Evolutionary conservation across 2,888 invertebrate genomes (phyloP).

Genomic region (Steinernema carpocapsae): DNA sequence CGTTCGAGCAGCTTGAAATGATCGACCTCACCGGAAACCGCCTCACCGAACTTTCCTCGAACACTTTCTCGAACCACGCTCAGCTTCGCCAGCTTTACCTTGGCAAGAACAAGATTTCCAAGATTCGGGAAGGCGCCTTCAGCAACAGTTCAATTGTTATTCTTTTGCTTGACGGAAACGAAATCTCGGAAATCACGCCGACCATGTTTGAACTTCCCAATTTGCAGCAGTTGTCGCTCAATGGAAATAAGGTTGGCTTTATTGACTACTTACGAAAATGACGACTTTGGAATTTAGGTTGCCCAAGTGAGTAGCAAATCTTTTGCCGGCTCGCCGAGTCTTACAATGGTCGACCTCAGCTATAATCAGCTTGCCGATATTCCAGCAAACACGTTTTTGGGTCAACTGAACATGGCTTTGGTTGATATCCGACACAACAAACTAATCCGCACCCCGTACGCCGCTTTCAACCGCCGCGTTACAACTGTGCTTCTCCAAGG

Average conservation of each 20-base stretch:
- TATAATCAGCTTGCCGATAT: constrained; percentile 61
- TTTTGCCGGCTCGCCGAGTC: constrained; percentile 64
- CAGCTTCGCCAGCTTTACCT: constrained; percentile 65
- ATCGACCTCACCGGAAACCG: constrained; percentile 59
- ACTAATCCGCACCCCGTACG: constrained; percentile 63
- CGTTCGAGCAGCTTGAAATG: constrained; percentile 67
- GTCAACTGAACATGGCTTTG: constrained; percentile 66
- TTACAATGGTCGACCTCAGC: constrained; percentile 67
- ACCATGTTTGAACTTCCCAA: constrained; percentile 54
- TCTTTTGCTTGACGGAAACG: constrained; percentile 62
- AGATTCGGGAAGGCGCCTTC: constrained; percentile 62
- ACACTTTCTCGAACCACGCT: constrained; percentile 55
- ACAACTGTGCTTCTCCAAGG: constrained; percentile 68
- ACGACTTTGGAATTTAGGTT: constrained; percentile 55
- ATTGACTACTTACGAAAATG: background rate
- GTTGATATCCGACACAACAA: constrained; percentile 67
- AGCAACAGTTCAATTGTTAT: constrained; percentile 62
- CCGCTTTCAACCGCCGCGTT: constrained; percentile 66
- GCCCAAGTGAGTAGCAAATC: constrained; percentile 64
- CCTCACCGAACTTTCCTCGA: constrained; percentile 48
- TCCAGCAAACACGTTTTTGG: constrained; percentile 64
- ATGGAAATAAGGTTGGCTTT: constrained; percentile 63
- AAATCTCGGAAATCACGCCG: constrained; percentile 52
- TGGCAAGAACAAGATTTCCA: constrained; percentile 57
- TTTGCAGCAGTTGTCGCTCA: constrained; percentile 67